Evolutionary conservation across 2,113 vertebrate species (phyloP).

Genomic region (Zosterops lateralis): DNA sequence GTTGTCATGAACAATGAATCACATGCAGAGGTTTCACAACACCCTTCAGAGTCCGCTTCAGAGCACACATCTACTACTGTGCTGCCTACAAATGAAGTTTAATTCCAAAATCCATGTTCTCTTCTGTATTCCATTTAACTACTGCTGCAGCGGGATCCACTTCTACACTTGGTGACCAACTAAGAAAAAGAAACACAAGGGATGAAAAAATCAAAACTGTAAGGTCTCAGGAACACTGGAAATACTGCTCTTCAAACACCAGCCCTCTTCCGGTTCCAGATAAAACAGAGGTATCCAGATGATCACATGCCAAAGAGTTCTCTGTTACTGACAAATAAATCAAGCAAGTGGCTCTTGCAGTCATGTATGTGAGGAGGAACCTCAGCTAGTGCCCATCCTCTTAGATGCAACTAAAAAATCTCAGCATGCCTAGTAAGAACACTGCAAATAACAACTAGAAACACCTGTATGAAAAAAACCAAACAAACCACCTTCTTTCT

Average conservation of each 20-base stretch:
- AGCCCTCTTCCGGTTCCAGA: neutral
- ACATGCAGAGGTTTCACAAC: neutral
- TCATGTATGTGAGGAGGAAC: neutral
- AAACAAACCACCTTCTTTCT: neutral
- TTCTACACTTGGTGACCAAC: neutral
- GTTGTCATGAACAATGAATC: neutral
- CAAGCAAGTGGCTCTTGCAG: neutral
- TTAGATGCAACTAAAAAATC: neutral
- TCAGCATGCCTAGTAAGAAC: neutral
- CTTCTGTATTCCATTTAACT: neutral
- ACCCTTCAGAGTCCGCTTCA: neutral
- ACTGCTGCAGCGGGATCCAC: neutral
- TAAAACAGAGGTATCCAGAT: neutral
- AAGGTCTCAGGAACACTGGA: neutral
- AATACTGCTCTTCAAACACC: neutral
- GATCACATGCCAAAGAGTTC: neutral
- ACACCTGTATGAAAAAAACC: neutral
- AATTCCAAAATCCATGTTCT: neutral
- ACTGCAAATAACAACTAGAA: neutral
- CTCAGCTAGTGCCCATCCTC: neutral
- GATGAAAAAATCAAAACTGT: neutral
- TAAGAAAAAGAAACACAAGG: neutral
- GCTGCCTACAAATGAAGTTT: neutral
- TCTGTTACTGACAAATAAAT: neutral
- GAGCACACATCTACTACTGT: neutral